A percentile compares a stretch with the other conserved stretches of the same genome.
Evolutionary conservation across 2,113 vertebrate genomes (phyloP).

Genomic region (Tor tambroides): DNA sequence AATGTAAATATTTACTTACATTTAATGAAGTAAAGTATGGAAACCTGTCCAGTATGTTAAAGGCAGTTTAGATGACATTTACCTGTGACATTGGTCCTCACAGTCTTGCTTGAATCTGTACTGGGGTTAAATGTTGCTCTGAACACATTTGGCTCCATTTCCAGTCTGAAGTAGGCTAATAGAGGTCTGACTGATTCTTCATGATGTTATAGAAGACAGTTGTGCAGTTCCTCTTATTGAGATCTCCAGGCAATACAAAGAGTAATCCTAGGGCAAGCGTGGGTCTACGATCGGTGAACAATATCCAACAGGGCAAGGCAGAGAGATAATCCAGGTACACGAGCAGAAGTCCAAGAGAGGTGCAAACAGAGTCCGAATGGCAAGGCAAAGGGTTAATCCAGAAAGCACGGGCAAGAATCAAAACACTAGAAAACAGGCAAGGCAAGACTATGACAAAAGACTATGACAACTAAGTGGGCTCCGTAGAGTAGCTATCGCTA

Average conservation of each 20-base stretch:
- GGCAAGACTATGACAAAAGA: too few species aligned
- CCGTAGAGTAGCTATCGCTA: too few species aligned
- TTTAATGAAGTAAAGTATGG: constrained; percentile 15
- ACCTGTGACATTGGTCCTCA: constrained; percentile 56
- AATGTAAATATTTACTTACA: not conserved
- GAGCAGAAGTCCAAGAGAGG: too few species aligned
- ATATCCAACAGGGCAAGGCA: too few species aligned
- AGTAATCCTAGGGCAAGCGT: too few species aligned
- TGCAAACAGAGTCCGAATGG: too few species aligned
- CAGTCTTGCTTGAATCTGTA: not conserved
- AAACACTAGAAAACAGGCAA: too few species aligned
- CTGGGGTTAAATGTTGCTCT: fast-evolving
- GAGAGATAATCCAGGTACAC: too few species aligned
- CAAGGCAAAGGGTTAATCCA: too few species aligned
- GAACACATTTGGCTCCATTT: not conserved
- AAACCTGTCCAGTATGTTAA: not conserved
- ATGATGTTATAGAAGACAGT: constrained; percentile 54
- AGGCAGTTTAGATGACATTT: constrained; percentile 9
- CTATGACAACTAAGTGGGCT: too few species aligned
- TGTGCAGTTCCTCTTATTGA: constrained; percentile 59
- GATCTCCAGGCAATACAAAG: constrained; percentile 65
- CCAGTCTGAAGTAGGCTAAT: constrained; percentile 23
- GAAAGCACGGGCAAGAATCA: too few species aligned
- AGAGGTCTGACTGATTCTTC: not conserved
- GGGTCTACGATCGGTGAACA: too few species aligned